Conservation (phyloP, 2,888 invertebrate genomes). For the Epicampocera succincta region DNA sequence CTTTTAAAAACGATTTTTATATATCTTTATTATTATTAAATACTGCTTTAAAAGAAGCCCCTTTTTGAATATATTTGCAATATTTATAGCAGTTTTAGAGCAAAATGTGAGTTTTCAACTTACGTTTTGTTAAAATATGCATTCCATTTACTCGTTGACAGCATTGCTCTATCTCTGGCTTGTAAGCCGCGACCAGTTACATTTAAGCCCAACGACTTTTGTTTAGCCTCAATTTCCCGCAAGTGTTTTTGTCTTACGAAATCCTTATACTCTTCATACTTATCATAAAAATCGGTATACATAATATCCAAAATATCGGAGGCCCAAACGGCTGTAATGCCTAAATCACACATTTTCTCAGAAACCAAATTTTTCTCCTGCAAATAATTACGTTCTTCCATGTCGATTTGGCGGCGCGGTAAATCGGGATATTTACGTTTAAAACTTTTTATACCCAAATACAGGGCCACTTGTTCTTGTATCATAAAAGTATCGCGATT, state of each 20-base stretch:
- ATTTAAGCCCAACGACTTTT: constrained; percentile 83
- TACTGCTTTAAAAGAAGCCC: no score
- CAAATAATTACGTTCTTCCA: constrained; percentile 94
- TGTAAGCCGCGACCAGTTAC: constrained; percentile 82
- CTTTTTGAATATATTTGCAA: no score
- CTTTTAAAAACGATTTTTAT: no score
- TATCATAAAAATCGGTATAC: constrained; percentile 96
- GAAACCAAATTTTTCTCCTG: constrained; percentile 91
- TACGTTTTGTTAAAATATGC: constrained; percentile 88
- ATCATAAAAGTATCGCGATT: constrained; percentile 92
- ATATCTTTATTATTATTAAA: no score
- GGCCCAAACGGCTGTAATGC: constrained; percentile 94
- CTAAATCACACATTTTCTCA: constrained; percentile 96
- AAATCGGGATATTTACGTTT: constrained; percentile 97
- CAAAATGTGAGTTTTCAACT: constrained; percentile 51
- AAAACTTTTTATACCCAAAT: constrained; percentile 96
- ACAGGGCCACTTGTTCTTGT: constrained; percentile 98
- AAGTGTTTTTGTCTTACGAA: constrained; percentile 84
- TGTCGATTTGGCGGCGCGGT: constrained; percentile 91
- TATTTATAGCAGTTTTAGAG: no score
- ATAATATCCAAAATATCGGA: constrained; percentile 97
- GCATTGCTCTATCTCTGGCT: constrained; percentile 89
- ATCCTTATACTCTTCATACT: constrained; percentile 94
- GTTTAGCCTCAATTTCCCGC: constrained; percentile 86
- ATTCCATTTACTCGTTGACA: constrained; percentile 95